Percentiles rank a stretch among this genome's conserved stretches.
phyloP scores from a whole-genome alignment of 2,888 invertebrate genomes.

The Tenthredo amoena region DNA sequence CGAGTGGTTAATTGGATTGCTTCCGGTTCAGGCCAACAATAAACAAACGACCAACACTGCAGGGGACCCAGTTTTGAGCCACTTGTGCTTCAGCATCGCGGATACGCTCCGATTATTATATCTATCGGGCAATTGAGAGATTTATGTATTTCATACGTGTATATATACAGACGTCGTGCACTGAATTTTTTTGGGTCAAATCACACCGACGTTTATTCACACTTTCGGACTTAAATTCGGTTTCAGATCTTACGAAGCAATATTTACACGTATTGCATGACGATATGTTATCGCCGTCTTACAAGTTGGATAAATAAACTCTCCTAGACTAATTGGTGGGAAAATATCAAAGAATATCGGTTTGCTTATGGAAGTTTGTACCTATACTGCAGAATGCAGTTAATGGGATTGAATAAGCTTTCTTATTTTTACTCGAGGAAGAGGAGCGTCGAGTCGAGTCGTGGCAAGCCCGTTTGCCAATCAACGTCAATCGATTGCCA shows the following conservation, averaged over 20 bases:
- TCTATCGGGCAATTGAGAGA: neutral
- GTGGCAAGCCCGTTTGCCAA: conserved; percentile 6
- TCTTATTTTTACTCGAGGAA: neutral
- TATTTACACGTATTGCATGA: neutral
- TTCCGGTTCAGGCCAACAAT: conserved; percentile 51
- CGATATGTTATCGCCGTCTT: neutral
- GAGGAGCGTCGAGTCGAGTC: neutral
- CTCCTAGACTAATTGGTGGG: neutral
- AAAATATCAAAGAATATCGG: neutral
- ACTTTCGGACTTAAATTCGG: neutral
- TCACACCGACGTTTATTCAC: neutral
- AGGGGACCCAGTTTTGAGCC: conserved; percentile 20
- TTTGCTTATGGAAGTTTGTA: neutral
- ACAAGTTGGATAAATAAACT: neutral
- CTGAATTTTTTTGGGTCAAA: neutral
- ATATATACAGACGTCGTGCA: neutral
- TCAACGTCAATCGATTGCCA: conserved; percentile 39
- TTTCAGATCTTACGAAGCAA: neutral
- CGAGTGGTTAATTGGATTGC: conserved; percentile 53
- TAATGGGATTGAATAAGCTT: neutral
- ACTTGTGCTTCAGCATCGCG: neutral
- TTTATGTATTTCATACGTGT: neutral
- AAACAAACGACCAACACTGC: conserved; percentile 29
- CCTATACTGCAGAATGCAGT: neutral
- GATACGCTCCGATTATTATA: neutral